Conservation (phyloP, 2,888 invertebrate species). For the Periphyllus acericola region DNA sequence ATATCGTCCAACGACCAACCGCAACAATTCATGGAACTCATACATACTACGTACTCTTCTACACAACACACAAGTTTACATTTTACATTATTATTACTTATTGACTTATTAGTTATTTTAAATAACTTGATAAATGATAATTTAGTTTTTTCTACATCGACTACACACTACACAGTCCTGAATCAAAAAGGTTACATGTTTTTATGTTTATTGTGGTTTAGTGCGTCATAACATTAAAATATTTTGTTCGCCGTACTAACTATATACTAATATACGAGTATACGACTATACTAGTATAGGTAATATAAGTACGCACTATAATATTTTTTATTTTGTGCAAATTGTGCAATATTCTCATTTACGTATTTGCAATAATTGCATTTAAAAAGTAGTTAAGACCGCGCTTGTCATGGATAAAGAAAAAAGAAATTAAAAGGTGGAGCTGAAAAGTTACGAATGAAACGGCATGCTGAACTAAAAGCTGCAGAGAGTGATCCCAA, state of each 20-base stretch:
- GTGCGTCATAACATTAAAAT: slow-evolving; percentile 14
- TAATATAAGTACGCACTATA: not conserved
- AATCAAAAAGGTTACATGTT: too few relatives aligned
- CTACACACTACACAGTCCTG: too few relatives aligned
- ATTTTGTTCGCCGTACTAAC: not conserved
- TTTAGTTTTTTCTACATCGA: too few relatives aligned
- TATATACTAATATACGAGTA: too few relatives aligned
- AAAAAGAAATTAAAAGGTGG: slow-evolving; percentile 18
- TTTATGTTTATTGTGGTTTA: not conserved
- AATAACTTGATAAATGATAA: slow-evolving; percentile 7
- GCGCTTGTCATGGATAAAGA: slow-evolving; percentile 10
- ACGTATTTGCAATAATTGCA: slow-evolving; percentile 28
- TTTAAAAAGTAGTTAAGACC: slow-evolving; percentile 23
- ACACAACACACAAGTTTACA: slow-evolving; percentile 22
- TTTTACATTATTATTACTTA: slow-evolving; percentile 17
- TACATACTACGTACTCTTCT: too few relatives aligned
- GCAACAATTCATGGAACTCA: too few relatives aligned
- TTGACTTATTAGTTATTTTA: slow-evolving; percentile 12
- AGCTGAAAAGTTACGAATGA: slow-evolving; percentile 28
- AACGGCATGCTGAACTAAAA: slow-evolving; percentile 19
- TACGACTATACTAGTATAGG: too few relatives aligned
- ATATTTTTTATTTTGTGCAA: slow-evolving; percentile 16
- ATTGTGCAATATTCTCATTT: slow-evolving; percentile 17
- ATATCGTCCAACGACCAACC: too few relatives aligned
- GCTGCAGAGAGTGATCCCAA: slow-evolving; percentile 23